Evolutionary conservation across 2,113 vertebrate genomes (phyloP).

Genomic region (Syngnathus scovelli): DNA sequence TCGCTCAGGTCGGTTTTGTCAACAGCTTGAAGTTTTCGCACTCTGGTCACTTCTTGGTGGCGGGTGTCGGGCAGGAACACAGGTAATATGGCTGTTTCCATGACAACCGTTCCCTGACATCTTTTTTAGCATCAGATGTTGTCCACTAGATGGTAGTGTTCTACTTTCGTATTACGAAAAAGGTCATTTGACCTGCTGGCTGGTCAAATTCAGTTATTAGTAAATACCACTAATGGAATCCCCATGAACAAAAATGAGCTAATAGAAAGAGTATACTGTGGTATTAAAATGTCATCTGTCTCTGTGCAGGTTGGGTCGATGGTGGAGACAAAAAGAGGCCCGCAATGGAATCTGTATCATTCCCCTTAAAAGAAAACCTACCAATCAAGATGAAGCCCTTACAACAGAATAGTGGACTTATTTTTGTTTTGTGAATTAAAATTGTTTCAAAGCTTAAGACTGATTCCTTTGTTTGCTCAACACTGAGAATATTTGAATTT

Average conservation of each 20-base stretch:
- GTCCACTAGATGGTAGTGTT: slow-evolving; percentile 50
- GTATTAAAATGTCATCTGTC: not conserved
- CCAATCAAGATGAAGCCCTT: slow-evolving; percentile 39
- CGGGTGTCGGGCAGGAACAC: slow-evolving; percentile 92
- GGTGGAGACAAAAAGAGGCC: slow-evolving; percentile 75
- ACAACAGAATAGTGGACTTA: slow-evolving; percentile 20
- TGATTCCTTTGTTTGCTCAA: not conserved
- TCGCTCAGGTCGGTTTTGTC: slow-evolving; percentile 79
- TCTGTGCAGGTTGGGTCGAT: slow-evolving; percentile 68
- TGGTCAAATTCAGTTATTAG: not conserved
- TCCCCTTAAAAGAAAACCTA: slow-evolving; percentile 67
- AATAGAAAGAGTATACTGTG: too few relatives aligned
- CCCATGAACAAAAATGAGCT: too few relatives aligned
- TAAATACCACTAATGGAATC: not conserved
- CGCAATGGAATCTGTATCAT: slow-evolving; percentile 74
- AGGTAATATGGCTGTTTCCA: slow-evolving; percentile 70
- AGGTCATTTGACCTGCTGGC: not conserved
- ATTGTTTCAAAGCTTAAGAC: slow-evolving; percentile 3
- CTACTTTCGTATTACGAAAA: not conserved
- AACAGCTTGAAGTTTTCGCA: slow-evolving; percentile 92
- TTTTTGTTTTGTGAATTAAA: slow-evolving; percentile 44
- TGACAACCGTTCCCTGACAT: slow-evolving; percentile 25
- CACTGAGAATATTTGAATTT: not conserved
- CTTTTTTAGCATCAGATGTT: not conserved
- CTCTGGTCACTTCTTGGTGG: slow-evolving; percentile 84